phyloP scores from a whole-genome alignment of 2,113 vertebrate genomes.

The Etheostoma spectabile region DNA sequence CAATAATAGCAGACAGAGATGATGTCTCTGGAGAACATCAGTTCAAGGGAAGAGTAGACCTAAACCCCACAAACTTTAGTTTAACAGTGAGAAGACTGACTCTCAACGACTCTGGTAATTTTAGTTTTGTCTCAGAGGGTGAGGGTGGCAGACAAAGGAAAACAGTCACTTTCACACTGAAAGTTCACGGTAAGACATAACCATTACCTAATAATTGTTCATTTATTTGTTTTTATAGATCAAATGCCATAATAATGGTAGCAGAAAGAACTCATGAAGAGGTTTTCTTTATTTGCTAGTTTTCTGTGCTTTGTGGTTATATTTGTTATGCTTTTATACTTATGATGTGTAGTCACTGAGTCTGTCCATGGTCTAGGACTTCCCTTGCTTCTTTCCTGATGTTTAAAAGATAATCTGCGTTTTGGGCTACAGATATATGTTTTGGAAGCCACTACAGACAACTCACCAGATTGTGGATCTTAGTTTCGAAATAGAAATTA shows the following conservation, averaged over 20 bases:
- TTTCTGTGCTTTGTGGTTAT: too few species aligned
- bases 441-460: too few species aligned
- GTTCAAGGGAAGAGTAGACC: not conserved
- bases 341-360: too few species aligned
- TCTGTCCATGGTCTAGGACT: too few species aligned
- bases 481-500: too few species aligned
- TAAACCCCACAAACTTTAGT: conserved; percentile 14
- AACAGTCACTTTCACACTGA: not conserved
- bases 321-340: too few species aligned
- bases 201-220: not conserved
- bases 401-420: too few species aligned
- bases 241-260: not conserved
- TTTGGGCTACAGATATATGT: too few species aligned
- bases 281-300: not conserved
- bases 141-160: accelerated
- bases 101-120: conserved; percentile 60
- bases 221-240: not conserved
- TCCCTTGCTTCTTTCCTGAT: too few species aligned
- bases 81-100: conserved; percentile 51
- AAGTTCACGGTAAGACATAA: not conserved
- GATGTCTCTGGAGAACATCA: accelerated
- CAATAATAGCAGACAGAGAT: accelerated
- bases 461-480: too few species aligned
- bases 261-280: not conserved
- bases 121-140: accelerated